These are phyloP conservation scores for Corydoras sp. DNA, from an alignment of 2,113 vertebrate species.

Conservation along the genomic window DNA sequence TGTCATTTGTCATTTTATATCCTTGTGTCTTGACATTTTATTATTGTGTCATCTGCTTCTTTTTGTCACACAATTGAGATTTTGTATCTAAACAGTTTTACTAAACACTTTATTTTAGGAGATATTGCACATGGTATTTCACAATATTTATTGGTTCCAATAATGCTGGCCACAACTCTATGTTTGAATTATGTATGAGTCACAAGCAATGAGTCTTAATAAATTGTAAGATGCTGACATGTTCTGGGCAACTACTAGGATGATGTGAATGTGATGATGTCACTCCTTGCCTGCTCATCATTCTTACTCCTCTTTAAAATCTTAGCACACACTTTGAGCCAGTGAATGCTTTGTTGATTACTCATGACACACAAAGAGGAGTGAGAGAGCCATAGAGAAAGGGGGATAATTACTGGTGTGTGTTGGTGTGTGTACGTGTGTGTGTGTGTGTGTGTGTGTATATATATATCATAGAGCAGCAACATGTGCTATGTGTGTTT, in stretches of 20 bases:
- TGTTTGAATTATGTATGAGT: conserved; percentile 1
- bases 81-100: no score
- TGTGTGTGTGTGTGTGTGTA: background rate
- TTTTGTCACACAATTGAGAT: no score
- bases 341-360: conserved; percentile 3
- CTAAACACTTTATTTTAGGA: no score
- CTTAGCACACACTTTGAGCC: conserved; percentile 8
- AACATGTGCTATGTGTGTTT: background rate
- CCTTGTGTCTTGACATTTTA: no score
- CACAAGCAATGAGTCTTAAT: conserved; percentile 10
- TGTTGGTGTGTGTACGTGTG: background rate
- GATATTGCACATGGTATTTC: no score
- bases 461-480: background rate
- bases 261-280: conserved; percentile 27
- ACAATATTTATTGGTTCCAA: no score
- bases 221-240: background rate
- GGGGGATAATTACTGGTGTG: background rate
- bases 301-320: conserved; percentile 4
- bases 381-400: background rate
- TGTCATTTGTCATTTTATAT: no score
- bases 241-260: conserved; percentile 7
- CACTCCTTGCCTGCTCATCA: conserved; percentile 2
- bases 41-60: no score
- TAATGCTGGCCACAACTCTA: background rate
- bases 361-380: background rate